These are phyloP conservation scores for Linnaemya tessellans DNA, from an alignment of 2,888 invertebrate species.

Conservation along the genomic window DNA sequence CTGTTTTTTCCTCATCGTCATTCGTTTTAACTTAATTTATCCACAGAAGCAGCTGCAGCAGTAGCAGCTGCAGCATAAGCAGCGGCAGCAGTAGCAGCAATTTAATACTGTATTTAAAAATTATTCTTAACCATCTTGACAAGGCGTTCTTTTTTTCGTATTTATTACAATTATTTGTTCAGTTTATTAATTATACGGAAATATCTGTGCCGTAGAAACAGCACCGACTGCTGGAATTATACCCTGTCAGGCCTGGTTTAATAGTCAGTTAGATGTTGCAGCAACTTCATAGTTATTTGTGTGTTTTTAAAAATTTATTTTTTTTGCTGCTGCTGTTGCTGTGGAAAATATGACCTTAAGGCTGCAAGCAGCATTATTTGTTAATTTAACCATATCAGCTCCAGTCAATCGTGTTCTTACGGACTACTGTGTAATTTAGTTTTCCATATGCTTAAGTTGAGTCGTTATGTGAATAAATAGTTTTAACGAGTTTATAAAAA, in stretches of 20 bases:
- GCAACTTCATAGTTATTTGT: constrained; percentile 31
- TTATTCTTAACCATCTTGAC: constrained; percentile 30
- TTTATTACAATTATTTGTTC: constrained; percentile 11
- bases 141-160: constrained; percentile 20
- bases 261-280: constrained; percentile 42
- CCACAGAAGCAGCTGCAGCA: constrained; percentile 40
- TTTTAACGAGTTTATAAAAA: constrained; percentile 4
- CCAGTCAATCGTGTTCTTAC: constrained; percentile 27
- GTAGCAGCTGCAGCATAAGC: constrained; percentile 40
- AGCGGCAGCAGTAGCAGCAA: constrained; percentile 25
- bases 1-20: constrained; percentile 8
- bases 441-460: constrained; percentile 22
- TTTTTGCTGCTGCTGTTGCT: not conserved
- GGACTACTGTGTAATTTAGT: constrained; percentile 46
- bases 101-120: constrained; percentile 41
- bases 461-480: not conserved
- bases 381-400: constrained; percentile 62
- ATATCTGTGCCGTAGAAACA: not conserved
- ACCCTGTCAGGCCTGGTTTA: constrained; percentile 17
- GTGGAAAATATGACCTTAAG: constrained; percentile 57
- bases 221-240: constrained; percentile 2
- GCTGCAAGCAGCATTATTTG: constrained; percentile 58
- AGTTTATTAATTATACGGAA: constrained; percentile 17
- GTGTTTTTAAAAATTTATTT: not conserved
- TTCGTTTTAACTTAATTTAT: constrained; percentile 38